Base-by-base conservation (phyloP, 2,888 invertebrate species). In the Malthinus flaveolus region DNA sequence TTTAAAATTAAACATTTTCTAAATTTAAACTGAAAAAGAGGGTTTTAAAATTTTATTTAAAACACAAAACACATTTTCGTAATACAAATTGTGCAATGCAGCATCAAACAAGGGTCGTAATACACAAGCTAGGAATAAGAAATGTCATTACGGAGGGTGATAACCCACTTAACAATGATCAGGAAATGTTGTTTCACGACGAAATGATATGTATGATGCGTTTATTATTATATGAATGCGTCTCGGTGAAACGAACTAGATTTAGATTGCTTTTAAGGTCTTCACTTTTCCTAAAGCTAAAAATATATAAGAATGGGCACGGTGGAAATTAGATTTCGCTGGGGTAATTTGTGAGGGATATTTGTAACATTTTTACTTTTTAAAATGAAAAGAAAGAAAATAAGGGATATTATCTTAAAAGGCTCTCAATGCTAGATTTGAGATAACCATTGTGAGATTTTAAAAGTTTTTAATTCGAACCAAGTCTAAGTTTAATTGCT, bases 191-290 rank as follows among this genome's bases (percentile, higher is more conserved):
- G 74, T 73, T 73, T 74, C 74, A 73, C 69, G 68, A 73, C 74
- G 74, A 77, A 77, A 77, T 77, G 77, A 77, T 76, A 77, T 76
- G 75, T 77, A 77, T 76, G 76, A 76, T 77, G 74, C 75, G 76
- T 75, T 75, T 75, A 76, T 75, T 75, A 76, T 77, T 75, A 74
- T 73, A 74, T 76, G 75, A 76, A 76, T 76, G 76, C 59, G 36
- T 34, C 52, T 35, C 42, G 46, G 33, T 8, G 44, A 58, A 59
- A 59, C 50, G 56, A 56, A 46, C 51, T 32, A 59, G 49, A 51
- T 59, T 56, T 51, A 48, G 59, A 51, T 56, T 59, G 50, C 53
- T 45, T 45, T 42, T 54, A 54, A 54, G 50, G 49, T 44, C 23
- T 23, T 51, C 51, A 53, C 44, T 39, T 23, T 23, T 11, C 39